Conservation (phyloP, 1,140 invertebrate species). For the Ganaspis sp. region DNA sequence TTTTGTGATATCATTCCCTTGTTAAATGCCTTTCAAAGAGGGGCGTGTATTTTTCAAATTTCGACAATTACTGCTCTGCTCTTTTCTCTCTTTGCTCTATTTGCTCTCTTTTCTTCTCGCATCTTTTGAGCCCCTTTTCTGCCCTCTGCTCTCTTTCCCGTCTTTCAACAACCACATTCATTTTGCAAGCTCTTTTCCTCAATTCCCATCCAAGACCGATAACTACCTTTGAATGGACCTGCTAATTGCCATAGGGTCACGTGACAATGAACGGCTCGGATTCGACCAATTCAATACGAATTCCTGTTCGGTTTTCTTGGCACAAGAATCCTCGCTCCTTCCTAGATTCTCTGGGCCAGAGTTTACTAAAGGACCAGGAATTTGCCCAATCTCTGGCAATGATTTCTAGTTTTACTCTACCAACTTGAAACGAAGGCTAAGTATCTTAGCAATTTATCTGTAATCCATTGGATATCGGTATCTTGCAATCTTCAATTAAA, state of each 20-base stretch:
- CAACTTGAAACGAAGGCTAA: neutral
- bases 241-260: conserved; percentile 19
- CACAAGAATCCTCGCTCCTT: neutral
- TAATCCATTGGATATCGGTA: neutral
- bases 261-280: conserved; percentile 17
- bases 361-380: conserved; percentile 21
- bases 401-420: conserved; percentile 14
- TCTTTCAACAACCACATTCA: neutral
- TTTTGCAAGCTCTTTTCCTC: neutral
- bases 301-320: conserved; percentile 27
- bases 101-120: too few species aligned
- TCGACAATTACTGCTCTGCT: neutral
- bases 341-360: neutral
- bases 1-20: neutral
- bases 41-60: neutral
- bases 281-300: conserved; percentile 24
- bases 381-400: conserved; percentile 14
- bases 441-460: conserved; percentile 23
- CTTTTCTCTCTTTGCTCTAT: too few species aligned
- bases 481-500: conserved; percentile 14
- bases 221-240: conserved; percentile 19
- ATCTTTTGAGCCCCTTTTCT: too few species aligned
- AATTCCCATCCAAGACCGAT: neutral
- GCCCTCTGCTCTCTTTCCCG: too few species aligned
- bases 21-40: conserved; percentile 18